Percentiles rank a stretch among this genome's conserved stretches.
Conservation (phyloP, 2,113 vertebrate genomes). For the Prunella himalayana region DNA sequence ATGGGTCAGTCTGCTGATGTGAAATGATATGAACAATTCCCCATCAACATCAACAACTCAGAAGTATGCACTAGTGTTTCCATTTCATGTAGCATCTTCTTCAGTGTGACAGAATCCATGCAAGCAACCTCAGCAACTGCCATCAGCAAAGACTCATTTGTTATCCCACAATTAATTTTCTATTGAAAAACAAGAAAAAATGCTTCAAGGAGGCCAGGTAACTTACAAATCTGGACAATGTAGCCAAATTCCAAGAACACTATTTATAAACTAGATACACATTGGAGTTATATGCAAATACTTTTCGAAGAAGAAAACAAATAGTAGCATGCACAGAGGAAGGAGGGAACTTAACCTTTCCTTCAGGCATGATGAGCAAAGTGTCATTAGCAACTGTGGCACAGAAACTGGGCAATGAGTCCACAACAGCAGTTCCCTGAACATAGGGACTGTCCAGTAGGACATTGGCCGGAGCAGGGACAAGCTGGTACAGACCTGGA, state of each 20-base stretch:
- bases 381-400: accelerated
- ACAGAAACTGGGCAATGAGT: not conserved
- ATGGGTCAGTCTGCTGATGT: not conserved
- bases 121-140: not conserved
- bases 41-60: not conserved
- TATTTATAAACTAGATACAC: not conserved
- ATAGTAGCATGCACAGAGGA: not conserved
- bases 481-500: not conserved
- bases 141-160: not conserved
- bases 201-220: not conserved
- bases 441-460: not conserved
- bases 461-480: not conserved
- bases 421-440: not conserved
- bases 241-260: not conserved
- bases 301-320: not conserved
- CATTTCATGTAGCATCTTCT: not conserved
- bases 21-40: not conserved
- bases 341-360: not conserved
- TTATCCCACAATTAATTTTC: not conserved
- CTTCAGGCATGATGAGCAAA: not conserved
- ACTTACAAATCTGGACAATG: not conserved
- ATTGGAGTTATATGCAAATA: not conserved
- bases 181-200: not conserved
- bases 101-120: not conserved
- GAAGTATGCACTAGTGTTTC: not conserved